Percentiles rank a stretch among this genome's conserved stretches.
phyloP scores from a whole-genome alignment of 2,888 invertebrate genomes.

The Adelphocoris suturalis region DNA sequence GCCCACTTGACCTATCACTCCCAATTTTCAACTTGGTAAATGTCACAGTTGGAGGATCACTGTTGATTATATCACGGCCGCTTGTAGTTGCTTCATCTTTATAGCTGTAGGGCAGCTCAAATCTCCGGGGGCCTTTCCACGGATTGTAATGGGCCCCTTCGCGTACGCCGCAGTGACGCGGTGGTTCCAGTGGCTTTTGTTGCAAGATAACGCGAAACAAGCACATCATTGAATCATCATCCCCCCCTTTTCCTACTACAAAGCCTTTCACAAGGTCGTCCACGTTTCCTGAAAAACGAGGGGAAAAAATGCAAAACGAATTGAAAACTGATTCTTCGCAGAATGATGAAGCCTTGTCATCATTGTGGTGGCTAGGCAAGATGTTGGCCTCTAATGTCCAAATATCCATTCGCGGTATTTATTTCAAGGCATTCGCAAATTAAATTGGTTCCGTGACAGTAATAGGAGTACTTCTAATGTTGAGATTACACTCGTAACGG shows the following conservation, averaged over 20 bases:
- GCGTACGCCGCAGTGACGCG: not conserved
- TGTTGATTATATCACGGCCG: constrained; percentile 67
- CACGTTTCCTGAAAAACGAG: not conserved
- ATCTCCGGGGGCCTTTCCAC: constrained; percentile 44
- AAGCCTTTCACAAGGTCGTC: not conserved
- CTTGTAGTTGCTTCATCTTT: constrained; percentile 50
- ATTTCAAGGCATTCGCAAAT: too few species aligned
- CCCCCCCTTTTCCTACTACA: not conserved
- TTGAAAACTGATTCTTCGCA: too few species aligned
- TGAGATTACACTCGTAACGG: too few species aligned
- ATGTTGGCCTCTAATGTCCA: too few species aligned
- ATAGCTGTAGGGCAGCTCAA: constrained; percentile 54
- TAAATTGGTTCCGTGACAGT: too few species aligned
- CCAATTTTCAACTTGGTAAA: constrained; percentile 64
- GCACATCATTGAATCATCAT: constrained; percentile 26
- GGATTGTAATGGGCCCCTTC: constrained; percentile 39
- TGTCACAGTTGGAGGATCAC: constrained; percentile 65
- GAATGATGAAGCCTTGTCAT: too few species aligned
- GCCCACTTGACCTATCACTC: constrained; percentile 67
- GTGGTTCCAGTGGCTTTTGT: not conserved
- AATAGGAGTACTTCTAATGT: too few species aligned
- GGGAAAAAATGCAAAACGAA: not conserved
- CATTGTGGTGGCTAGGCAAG: too few species aligned
- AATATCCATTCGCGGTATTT: too few species aligned
- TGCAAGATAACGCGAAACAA: constrained; percentile 38